Evolutionary conservation across 1,140 invertebrate genomes (phyloP), one percentile per base, ranked within the genome.

Genomic region (Schmidtea mediterranea): DNA sequence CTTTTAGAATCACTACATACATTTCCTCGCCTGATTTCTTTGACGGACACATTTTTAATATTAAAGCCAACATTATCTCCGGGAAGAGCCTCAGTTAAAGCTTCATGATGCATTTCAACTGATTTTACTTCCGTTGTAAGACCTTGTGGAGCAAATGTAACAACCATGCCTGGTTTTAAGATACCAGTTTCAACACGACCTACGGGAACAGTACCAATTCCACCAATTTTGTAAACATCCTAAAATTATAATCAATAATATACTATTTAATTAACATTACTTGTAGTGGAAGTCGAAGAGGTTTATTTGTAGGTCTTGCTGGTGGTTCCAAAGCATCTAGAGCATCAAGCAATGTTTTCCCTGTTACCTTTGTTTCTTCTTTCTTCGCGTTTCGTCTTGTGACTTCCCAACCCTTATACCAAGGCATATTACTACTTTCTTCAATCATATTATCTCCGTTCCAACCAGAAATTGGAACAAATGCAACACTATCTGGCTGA

Each of bases 381-480:
- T 40, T n/a, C 55, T 82, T 79, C 66, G 87, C 87, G 56, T 46
- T 26, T 82, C 78, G 55, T 86, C 82, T 51, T 87, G 73, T 57
- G 45, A 62, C 40, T 0, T 32, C 9, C 84, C 84, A 94, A 57
- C 84, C 83, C 69, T 87, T 89, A 73, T 83, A 92, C 84, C 84
- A 90, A 36, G 76, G 69, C 73, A 86, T 87, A 67, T 84, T 87
- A 54, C 76, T 73, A 36, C 79, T 82, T 1, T 76, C 63, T 65
- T 87, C 82, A 55, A 89, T 69, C 82, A 89, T 89, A 69, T 87
- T 89, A 68, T 87, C 82, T 13, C 86, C 86, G 67, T 90, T 79
- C 82, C 83, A 97, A 37, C 89, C 89, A 48, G 89, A 95, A 58
- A 97, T 95, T 41, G 90, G 90, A 32, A 98, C 86, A 69, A 97